Percentiles rank a stretch among this genome's conserved stretches.
Conservation (phyloP, 2,888 invertebrate species). For the Eulithis prunata region DNA sequence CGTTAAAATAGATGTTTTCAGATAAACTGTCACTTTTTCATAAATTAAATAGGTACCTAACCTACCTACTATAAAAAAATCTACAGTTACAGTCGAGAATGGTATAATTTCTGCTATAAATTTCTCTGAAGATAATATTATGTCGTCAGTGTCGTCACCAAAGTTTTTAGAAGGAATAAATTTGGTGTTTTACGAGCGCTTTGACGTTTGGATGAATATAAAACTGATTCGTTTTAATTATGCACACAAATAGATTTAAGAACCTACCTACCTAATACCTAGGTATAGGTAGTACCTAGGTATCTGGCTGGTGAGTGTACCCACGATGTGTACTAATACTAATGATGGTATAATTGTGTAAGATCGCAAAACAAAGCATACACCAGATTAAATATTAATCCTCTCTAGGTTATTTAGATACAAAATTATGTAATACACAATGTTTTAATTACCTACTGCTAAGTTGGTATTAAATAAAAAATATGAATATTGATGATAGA, state of each 20-base stretch:
- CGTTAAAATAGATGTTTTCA: constrained; percentile 30
- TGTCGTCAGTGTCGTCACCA: constrained; percentile 12
- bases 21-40: constrained; percentile 28
- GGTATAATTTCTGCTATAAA: constrained; percentile 25
- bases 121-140: constrained; percentile 16
- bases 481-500: too few species aligned
- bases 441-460: too few species aligned
- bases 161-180: constrained; percentile 31
- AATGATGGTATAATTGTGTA: not conserved
- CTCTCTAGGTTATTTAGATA: too few species aligned
- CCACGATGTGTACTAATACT: not conserved
- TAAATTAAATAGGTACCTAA: constrained; percentile 19
- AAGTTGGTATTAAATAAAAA: too few species aligned
- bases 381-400: too few species aligned
- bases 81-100: constrained; percentile 20
- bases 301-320: not conserved
- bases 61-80: constrained; percentile 13
- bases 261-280: too few species aligned
- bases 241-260: constrained; percentile 8
- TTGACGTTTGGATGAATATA: constrained; percentile 25
- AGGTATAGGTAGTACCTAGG: too few species aligned
- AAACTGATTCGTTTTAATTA: constrained; percentile 26
- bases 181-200: constrained; percentile 31
- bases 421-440: too few species aligned
- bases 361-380: not conserved